Evolutionary conservation across 2,797 vertebrate species (phyloP).

Genomic region (Nannoperca obscura): DNA sequence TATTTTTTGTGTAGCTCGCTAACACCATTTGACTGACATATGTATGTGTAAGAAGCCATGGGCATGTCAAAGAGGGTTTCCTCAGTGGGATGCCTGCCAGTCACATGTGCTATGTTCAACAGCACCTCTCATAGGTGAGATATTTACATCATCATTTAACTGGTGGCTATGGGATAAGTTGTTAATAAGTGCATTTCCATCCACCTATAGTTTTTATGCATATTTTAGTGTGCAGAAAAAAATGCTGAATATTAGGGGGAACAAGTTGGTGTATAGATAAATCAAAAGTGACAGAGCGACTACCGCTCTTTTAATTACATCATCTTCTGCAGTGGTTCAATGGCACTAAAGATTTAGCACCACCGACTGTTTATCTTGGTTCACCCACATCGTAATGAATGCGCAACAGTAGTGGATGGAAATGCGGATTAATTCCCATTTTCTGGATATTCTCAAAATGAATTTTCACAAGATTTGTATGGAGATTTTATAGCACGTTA

Average conservation of each 20-base stretch:
- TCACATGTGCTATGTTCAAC: neutral
- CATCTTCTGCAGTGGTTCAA: neutral
- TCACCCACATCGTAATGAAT: too few relatives aligned
- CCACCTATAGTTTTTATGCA: neutral
- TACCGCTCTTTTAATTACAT: too few relatives aligned
- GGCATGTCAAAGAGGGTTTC: neutral
- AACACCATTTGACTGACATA: too few relatives aligned
- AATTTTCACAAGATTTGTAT: neutral
- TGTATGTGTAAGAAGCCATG: neutral
- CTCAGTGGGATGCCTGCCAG: neutral
- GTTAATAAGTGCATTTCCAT: neutral
- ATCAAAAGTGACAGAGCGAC: neutral
- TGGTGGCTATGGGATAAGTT: neutral
- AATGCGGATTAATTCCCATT: neutral
- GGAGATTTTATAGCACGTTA: neutral
- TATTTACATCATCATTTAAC: conserved; percentile 4
- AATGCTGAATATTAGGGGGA: too few relatives aligned
- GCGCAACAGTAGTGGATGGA: too few relatives aligned
- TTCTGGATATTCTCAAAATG: neutral
- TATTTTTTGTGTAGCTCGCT: too few relatives aligned
- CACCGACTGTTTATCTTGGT: neutral
- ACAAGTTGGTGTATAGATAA: neutral
- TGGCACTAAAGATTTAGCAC: neutral
- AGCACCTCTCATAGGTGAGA: neutral
- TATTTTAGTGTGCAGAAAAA: too few relatives aligned